Conservation (phyloP, 2,888 invertebrate genomes). For the Branchinecta sandiegonensis region DNA sequence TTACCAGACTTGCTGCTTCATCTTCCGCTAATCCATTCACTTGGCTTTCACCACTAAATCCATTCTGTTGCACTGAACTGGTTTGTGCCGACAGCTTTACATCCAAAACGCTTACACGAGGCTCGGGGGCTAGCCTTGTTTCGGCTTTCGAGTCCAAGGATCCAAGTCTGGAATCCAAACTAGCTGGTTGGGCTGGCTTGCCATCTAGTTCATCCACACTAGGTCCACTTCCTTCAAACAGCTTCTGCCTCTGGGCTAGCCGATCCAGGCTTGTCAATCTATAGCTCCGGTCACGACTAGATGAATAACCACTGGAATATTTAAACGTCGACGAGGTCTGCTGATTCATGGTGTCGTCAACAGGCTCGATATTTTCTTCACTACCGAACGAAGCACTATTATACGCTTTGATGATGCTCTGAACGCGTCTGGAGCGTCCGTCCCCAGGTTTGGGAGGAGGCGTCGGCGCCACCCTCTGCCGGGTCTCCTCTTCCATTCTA, state of each 20-base stretch:
- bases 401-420: conserved; percentile 9
- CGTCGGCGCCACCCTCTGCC: conserved; percentile 9
- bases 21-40: too few relatives aligned
- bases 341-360: neutral
- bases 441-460: conserved; percentile 5
- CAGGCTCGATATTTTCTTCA: neutral
- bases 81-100: too few relatives aligned
- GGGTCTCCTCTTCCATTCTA: conserved; percentile 5
- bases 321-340: neutral
- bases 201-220: neutral
- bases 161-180: too few relatives aligned
- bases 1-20: too few relatives aligned
- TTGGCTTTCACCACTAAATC: too few relatives aligned
- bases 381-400: conserved; percentile 4
- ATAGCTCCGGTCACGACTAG: conserved; percentile 48
- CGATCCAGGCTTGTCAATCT: conserved; percentile 63
- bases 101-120: too few relatives aligned
- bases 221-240: conserved; percentile 47
- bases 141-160: too few relatives aligned
- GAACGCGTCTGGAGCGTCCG: conserved; percentile 14
- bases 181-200: neutral
- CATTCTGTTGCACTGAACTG: too few relatives aligned
- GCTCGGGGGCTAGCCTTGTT: too few relatives aligned
- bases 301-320: conserved; percentile 5
- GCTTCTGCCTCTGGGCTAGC: conserved; percentile 62